phyloP scores from a whole-genome alignment of 2,888 invertebrate genomes.

The Pseudolycoriella hygida region DNA sequence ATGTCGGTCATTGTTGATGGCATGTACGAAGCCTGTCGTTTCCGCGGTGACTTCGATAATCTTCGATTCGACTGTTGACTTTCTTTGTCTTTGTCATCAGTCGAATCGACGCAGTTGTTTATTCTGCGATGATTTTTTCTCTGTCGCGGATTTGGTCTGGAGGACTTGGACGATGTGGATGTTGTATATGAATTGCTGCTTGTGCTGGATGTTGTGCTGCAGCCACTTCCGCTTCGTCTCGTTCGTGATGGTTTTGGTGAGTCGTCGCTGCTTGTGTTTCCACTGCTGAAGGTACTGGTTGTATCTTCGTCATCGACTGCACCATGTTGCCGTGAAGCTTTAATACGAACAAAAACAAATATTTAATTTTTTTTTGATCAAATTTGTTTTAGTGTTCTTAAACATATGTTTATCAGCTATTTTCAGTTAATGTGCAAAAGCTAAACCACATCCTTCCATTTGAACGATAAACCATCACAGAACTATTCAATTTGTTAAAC shows the following conservation, averaged over 20 bases:
- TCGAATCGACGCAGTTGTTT: not conserved
- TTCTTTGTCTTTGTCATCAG: not conserved
- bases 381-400: too few species aligned
- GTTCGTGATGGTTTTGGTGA: not conserved
- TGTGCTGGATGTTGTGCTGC: not conserved
- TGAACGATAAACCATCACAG: too few species aligned
- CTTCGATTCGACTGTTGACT: too few species aligned
- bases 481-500: too few species aligned
- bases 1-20: slow-evolving; percentile 3
- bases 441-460: too few species aligned
- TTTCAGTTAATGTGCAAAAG: too few species aligned
- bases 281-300: not conserved
- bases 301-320: not conserved
- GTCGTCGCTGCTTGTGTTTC: not conserved
- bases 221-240: not conserved
- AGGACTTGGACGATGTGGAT: not conserved
- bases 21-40: too few species aligned
- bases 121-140: not conserved
- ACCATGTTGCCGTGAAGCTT: not conserved
- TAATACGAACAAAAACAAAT: slow-evolving; percentile 2
- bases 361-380: slow-evolving; percentile 21
- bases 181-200: too few species aligned
- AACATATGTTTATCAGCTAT: too few species aligned
- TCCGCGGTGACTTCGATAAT: too few species aligned
- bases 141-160: not conserved